Conservation (phyloP, 2,888 invertebrate species). For the Euphydryas editha region DNA sequence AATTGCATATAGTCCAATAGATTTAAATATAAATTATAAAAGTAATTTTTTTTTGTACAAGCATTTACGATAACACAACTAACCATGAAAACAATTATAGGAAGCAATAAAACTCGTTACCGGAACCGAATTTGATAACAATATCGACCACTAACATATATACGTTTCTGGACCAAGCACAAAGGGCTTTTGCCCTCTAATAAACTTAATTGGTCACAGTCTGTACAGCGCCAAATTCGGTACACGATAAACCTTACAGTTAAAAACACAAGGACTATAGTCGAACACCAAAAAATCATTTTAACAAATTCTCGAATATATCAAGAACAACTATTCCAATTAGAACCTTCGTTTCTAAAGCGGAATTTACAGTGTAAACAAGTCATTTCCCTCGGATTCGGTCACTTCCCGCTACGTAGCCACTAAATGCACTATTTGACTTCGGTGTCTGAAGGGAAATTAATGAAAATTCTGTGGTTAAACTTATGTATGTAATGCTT, state of each 20-base stretch:
- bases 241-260: background rate
- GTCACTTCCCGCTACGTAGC: constrained; percentile 36
- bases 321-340: constrained; percentile 61
- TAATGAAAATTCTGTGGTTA: constrained; percentile 34
- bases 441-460: constrained; percentile 34
- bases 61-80: background rate
- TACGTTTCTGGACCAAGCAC: constrained; percentile 34
- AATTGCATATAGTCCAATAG: background rate
- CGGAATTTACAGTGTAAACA: constrained; percentile 50
- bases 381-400: constrained; percentile 46
- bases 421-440: constrained; percentile 39
- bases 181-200: constrained; percentile 61
- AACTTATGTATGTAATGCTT: constrained; percentile 31
- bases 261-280: constrained; percentile 11
- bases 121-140: constrained; percentile 28
- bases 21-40: background rate
- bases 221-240: constrained; percentile 11
- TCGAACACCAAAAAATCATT: constrained; percentile 45
- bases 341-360: constrained; percentile 53
- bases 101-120: constrained; percentile 20
- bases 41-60: background rate
- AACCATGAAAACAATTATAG: constrained; percentile 8
- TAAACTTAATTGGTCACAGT: constrained; percentile 61
- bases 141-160: constrained; percentile 23
- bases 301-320: constrained; percentile 38